Percentiles rank a stretch among this genome's conserved stretches.
Evolutionary conservation across 2,888 invertebrate species (phyloP).

Genomic region (Caenorhabditis becei): DNA sequence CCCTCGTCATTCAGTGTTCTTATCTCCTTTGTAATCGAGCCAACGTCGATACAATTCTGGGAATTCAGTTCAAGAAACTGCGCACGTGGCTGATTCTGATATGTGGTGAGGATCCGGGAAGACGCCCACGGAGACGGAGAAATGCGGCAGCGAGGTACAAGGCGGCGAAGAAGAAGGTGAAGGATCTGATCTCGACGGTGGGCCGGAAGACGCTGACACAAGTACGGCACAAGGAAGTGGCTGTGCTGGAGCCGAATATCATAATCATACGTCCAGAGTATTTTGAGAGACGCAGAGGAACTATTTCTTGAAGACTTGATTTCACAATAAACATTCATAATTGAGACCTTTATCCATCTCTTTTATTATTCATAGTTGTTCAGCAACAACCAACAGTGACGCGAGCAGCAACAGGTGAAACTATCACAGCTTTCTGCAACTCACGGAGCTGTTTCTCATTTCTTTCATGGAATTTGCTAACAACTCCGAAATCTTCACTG

Average conservation of each 20-base stretch:
- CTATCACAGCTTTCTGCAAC: too few species aligned
- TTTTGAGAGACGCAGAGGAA: not conserved
- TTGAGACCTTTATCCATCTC: too few species aligned
- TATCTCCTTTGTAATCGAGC: constrained; percentile 37
- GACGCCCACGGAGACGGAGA: constrained; percentile 23
- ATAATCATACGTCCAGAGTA: constrained; percentile 3
- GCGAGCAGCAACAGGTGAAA: not conserved
- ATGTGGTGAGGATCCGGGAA: constrained; percentile 22
- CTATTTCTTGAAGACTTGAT: not conserved
- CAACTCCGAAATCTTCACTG: too few species aligned
- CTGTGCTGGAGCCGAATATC: constrained; percentile 3
- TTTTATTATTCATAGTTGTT: too few species aligned
- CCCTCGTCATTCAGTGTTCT: constrained; percentile 38
- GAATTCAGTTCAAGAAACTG: constrained; percentile 36
- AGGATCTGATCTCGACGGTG: not conserved
- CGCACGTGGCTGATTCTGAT: constrained; percentile 37
- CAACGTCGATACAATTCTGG: constrained; percentile 32
- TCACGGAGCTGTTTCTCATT: too few species aligned
- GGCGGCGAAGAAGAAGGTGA: constrained; percentile 18
- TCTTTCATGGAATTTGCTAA: too few species aligned
- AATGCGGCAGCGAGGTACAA: constrained; percentile 14
- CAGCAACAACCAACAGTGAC: too few species aligned
- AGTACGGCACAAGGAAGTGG: constrained; percentile 1
- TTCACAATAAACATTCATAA: too few species aligned
- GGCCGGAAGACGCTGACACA: not conserved